Conservation (phyloP, 92 coral and sea anemone genomes). For the Epizoanthus rinbou region DNA sequence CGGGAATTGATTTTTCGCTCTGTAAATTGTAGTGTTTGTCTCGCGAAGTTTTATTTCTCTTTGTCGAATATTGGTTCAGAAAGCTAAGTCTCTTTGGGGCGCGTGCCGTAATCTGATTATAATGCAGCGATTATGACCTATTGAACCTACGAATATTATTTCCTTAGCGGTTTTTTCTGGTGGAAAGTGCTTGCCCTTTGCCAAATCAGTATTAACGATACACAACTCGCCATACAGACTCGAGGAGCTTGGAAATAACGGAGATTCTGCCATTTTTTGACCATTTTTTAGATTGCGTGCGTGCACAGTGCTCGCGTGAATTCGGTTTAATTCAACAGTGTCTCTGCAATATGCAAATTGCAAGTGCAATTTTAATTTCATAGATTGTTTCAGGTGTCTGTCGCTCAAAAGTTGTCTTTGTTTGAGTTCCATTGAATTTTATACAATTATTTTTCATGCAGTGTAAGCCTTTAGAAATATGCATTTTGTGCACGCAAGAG, state of each 20-base stretch:
- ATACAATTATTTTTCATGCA: slow-evolving; percentile 38
- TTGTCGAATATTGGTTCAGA: slow-evolving; percentile 10
- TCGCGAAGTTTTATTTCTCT: background rate
- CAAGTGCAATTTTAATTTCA: slow-evolving; percentile 72
- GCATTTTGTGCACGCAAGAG: slow-evolving; percentile 16
- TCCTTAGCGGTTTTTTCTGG: slow-evolving; percentile 45
- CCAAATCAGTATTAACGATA: background rate
- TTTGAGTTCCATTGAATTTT: slow-evolving; percentile 46
- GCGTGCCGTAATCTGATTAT: slow-evolving; percentile 65
- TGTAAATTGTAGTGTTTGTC: background rate
- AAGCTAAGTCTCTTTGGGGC: slow-evolving; percentile 12
- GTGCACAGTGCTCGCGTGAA: slow-evolving; percentile 58
- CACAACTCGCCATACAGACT: slow-evolving; percentile 9
- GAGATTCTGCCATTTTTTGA: slow-evolving; percentile 3
- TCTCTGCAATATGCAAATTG: slow-evolving; percentile 87
- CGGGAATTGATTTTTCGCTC: background rate
- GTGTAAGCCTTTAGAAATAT: background rate
- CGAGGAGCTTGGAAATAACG: background rate
- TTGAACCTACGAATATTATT: slow-evolving; percentile 61
- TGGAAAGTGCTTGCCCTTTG: slow-evolving; percentile 19
- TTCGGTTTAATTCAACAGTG: slow-evolving; percentile 75
- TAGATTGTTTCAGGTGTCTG: slow-evolving; percentile 78
- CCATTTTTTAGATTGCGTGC: slow-evolving; percentile 65
- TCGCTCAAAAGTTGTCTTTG: slow-evolving; percentile 62
- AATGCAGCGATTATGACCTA: slow-evolving; percentile 72